Evolutionary conservation across 1,140 invertebrate genomes (phyloP), one percentile per base, ranked within the genome.

Genomic region (Drosophila parabipectinata): DNA sequence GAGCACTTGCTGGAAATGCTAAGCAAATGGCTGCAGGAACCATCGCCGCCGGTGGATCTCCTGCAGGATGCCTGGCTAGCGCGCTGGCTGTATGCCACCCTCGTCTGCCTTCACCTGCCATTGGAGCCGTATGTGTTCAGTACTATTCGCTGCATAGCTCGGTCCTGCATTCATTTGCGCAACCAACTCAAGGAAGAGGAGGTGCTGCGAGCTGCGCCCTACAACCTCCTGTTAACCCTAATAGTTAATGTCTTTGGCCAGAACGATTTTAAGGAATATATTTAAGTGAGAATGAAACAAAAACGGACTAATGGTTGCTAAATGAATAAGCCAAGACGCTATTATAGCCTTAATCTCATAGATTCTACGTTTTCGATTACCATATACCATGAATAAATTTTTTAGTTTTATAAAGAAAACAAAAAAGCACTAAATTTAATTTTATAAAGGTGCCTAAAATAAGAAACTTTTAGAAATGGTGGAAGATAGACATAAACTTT

Each of bases 61-160:
- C 10, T 55, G 1, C 34, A n/a, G 0, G 87, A 91, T 28, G 54
- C 64, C 12, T 92, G 91, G 91, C 54, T 92, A 0, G 90, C 89
- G 0, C 76, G 68, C 4, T 92, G 91, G 91, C 47, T 92, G 0
- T 92, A 91, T 69, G 83, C 83, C 18, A 77, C 76, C 10, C 21
- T 92, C 15, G 77, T 77, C 6, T 91, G 89, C 8, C 58, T 92
- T 8, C 85, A 92, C 44, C 56, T 92, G 37, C 91, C 91, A 0
- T 53, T 92, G 34, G 91, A 91, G 58, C 91, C 91, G 0, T 51
- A 89, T 56, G 89, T 91, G 12, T 90, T 77, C 30, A 91, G 87
- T 54, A 89, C 84, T 0, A 52, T 92, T 52, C 72, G 91, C 0
- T 74, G 72, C 5, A 90, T 92, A 21, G 91, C 78, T 3, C 78